Conservation (phyloP, 2,888 invertebrate species). For the Trilocha varians region DNA sequence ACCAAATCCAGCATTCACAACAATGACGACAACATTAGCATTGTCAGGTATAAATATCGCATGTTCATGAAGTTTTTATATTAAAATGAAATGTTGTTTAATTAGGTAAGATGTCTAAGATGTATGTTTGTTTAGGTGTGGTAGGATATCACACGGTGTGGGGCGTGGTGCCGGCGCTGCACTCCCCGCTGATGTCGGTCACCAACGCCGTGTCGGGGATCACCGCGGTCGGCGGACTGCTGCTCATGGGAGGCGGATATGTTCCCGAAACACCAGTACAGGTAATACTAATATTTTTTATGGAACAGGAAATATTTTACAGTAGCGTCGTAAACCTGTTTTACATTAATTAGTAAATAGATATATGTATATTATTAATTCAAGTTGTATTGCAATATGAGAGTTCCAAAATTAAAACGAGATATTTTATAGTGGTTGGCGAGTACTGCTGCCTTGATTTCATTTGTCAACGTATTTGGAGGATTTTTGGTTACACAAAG, state of each 20-base stretch:
- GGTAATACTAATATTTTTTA: slow-evolving; percentile 57
- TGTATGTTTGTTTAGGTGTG: slow-evolving; percentile 73
- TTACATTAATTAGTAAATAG: neutral
- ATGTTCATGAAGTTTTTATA: no score
- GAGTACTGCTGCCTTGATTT: slow-evolving; percentile 87
- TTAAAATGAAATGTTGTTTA: no score
- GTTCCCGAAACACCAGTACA: slow-evolving; percentile 83
- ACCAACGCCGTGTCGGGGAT: slow-evolving; percentile 94
- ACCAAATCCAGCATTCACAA: slow-evolving; percentile 88
- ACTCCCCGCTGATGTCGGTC: slow-evolving; percentile 93
- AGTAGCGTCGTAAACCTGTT: no score
- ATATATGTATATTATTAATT: neutral
- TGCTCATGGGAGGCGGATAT: slow-evolving; percentile 89
- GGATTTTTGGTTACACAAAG: slow-evolving; percentile 92
- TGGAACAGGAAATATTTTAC: no score
- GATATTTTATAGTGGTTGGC: slow-evolving; percentile 75
- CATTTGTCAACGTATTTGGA: slow-evolving; percentile 92
- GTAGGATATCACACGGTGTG: slow-evolving; percentile 92
- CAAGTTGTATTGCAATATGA: no score
- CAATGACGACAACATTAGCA: slow-evolving; percentile 90
- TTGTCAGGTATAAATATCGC: slow-evolving; percentile 85
- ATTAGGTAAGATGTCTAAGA: no score
- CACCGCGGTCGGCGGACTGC: slow-evolving; percentile 91
- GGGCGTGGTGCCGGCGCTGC: slow-evolving; percentile 92
- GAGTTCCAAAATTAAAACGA: neutral